Evolutionary conservation across 2,888 invertebrate species (phyloP).

Genomic region (Nemurella pictetii): DNA sequence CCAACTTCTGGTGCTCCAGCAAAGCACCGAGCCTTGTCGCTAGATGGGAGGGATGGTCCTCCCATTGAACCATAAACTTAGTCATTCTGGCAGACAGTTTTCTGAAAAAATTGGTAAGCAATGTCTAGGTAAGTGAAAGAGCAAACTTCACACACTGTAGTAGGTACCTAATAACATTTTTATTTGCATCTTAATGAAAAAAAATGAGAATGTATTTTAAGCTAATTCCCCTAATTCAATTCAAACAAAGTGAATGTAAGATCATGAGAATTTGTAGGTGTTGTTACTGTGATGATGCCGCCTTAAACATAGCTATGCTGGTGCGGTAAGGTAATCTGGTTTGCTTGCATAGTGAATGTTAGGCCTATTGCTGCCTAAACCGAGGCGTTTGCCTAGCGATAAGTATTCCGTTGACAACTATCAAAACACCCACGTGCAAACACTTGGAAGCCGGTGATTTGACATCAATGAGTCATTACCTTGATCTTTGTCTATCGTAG

Average conservation of each 20-base stretch:
- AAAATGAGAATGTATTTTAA: too few relatives aligned
- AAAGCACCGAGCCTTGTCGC: constrained; percentile 70
- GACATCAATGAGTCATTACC: background rate
- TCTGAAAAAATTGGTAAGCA: too few relatives aligned
- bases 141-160: too few relatives aligned
- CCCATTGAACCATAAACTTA: constrained; percentile 67
- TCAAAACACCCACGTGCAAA: background rate
- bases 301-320: background rate
- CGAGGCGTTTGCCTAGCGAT: background rate
- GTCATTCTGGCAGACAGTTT: constrained; percentile 46
- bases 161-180: too few relatives aligned
- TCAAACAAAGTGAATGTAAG: background rate
- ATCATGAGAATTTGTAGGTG: background rate
- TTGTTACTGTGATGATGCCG: background rate
- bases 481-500: background rate
- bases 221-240: too few relatives aligned
- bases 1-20: constrained; percentile 71
- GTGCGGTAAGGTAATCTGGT: background rate
- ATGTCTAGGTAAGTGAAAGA: too few relatives aligned
- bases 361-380: background rate
- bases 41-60: constrained; percentile 69
- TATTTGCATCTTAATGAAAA: too few relatives aligned
- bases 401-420: background rate
- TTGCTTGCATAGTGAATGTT: background rate
- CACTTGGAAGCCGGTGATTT: background rate